Evolutionary conservation across 2,797 vertebrate species (phyloP).

Genomic region (Dallia pectoralis): DNA sequence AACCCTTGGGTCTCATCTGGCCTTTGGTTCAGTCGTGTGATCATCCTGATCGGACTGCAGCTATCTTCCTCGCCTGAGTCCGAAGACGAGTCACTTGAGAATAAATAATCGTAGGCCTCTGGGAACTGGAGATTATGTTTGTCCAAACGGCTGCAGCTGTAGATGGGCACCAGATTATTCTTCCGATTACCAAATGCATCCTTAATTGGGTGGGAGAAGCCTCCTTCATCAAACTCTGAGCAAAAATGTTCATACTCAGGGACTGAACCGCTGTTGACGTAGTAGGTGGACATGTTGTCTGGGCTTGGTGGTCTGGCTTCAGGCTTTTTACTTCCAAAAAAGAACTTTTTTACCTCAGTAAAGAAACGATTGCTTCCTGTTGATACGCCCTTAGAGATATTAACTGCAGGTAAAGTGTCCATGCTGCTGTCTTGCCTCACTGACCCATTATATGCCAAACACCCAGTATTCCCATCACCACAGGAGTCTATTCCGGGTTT

Average conservation of each 20-base stretch:
- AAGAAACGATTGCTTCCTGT: slow-evolving; percentile 56
- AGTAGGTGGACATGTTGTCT: slow-evolving; percentile 32
- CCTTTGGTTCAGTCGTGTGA: slow-evolving; percentile 52
- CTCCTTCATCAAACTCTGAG: slow-evolving; percentile 79
- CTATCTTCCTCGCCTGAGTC: slow-evolving; percentile 70
- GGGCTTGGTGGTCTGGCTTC: slow-evolving; percentile 30
- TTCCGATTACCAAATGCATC: slow-evolving; percentile 34
- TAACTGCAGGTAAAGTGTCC: slow-evolving; percentile 43
- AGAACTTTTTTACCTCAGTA: slow-evolving; percentile 62
- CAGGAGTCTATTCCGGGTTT: slow-evolving; percentile 14
- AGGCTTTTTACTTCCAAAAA: slow-evolving; percentile 61
- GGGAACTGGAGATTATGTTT: slow-evolving; percentile 75
- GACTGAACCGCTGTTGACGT: slow-evolving; percentile 59
- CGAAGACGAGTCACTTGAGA: slow-evolving; percentile 71
- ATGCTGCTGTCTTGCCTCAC: slow-evolving; percentile 10
- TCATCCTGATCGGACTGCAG: slow-evolving; percentile 53
- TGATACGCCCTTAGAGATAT: slow-evolving; percentile 39
- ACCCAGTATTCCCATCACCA: slow-evolving; percentile 10
- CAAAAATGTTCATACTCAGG: slow-evolving; percentile 90
- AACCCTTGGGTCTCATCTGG: slow-evolving; percentile 37
- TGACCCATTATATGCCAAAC: too few species aligned
- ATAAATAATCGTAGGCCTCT: slow-evolving; percentile 86
- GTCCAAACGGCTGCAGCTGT: slow-evolving; percentile 58
- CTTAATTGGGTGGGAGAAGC: slow-evolving; percentile 60
- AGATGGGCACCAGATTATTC: slow-evolving; percentile 58